These are phyloP conservation scores for Leucosticte australis DNA, from an alignment of 2,113 vertebrate genomes.

Conservation along the genomic window DNA sequence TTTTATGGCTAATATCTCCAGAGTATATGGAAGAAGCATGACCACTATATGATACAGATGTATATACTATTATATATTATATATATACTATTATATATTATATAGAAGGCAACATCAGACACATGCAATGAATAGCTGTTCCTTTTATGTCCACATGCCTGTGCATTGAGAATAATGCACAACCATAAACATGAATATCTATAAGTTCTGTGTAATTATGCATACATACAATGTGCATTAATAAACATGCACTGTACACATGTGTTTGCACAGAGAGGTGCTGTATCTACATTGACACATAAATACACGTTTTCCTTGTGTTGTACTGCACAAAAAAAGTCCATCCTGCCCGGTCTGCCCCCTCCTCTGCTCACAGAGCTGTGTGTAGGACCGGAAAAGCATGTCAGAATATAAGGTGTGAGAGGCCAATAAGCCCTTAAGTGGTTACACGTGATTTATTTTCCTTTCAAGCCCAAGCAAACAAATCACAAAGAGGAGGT, in stretches of 20 bases:
- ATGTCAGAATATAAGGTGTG: not conserved
- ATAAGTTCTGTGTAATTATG: not conserved
- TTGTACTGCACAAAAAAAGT: not conserved
- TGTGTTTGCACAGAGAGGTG: not conserved
- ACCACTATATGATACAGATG: not conserved
- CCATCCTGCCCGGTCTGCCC: not conserved
- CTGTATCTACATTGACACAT: not conserved
- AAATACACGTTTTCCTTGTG: fast-evolving
- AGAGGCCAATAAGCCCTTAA: not conserved
- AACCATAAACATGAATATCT: not conserved
- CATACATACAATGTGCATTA: not conserved
- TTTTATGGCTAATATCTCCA: not conserved
- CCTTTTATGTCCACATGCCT: not conserved
- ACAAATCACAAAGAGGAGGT: not conserved
- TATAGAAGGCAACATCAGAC: not conserved
- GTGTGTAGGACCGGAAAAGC: not conserved
- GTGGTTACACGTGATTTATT: not conserved
- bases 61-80: no score
- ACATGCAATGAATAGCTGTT: not conserved
- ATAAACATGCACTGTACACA: not conserved
- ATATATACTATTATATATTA: no score
- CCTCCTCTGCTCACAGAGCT: not conserved
- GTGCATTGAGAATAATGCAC: not conserved
- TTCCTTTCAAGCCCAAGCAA: not conserved
- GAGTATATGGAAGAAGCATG: not conserved